Evolutionary conservation across 2,797 vertebrate genomes (phyloP).

Genomic region (Lindbergichthys nudifrons): DNA sequence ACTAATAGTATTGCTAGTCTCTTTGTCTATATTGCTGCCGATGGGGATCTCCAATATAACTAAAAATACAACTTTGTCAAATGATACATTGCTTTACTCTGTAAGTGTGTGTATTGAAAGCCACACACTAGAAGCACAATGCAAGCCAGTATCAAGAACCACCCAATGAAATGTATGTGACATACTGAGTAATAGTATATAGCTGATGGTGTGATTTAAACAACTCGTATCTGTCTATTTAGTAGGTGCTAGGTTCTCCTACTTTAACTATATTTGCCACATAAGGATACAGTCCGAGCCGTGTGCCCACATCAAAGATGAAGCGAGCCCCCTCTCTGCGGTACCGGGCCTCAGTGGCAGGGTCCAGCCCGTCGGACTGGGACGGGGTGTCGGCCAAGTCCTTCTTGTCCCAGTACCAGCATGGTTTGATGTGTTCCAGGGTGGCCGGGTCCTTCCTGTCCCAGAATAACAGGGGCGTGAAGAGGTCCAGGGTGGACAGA

Average conservation of each 20-base stretch:
- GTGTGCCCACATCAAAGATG: slow-evolving; percentile 93
- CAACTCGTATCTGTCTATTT: no score
- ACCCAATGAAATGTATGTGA: not conserved
- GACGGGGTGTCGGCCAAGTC: slow-evolving; percentile 93
- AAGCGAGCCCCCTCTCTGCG: slow-evolving; percentile 92
- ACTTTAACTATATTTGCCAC: not conserved
- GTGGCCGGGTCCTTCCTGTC: slow-evolving; percentile 90
- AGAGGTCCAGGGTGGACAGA: slow-evolving; percentile 72
- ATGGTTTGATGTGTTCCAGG: slow-evolving; percentile 93
- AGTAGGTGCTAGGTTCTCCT: not conserved
- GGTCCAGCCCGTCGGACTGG: slow-evolving; percentile 91
- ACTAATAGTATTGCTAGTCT: not conserved
- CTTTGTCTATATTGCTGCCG: not conserved
- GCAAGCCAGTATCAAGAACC: not conserved
- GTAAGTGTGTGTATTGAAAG: not conserved
- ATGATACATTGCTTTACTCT: not conserved
- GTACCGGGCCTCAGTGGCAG: slow-evolving; percentile 92
- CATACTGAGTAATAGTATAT: not conserved
- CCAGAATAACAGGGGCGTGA: slow-evolving; percentile 28
- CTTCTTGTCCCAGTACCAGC: slow-evolving; percentile 97
- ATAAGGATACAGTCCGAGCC: slow-evolving; percentile 94
- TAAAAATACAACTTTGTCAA: not conserved
- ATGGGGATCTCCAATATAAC: not conserved
- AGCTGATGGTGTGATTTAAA: no score
- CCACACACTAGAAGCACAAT: not conserved